Evolutionary conservation across 2,113 vertebrate species (phyloP).

Genomic region (Phoenicopterus ruber): DNA sequence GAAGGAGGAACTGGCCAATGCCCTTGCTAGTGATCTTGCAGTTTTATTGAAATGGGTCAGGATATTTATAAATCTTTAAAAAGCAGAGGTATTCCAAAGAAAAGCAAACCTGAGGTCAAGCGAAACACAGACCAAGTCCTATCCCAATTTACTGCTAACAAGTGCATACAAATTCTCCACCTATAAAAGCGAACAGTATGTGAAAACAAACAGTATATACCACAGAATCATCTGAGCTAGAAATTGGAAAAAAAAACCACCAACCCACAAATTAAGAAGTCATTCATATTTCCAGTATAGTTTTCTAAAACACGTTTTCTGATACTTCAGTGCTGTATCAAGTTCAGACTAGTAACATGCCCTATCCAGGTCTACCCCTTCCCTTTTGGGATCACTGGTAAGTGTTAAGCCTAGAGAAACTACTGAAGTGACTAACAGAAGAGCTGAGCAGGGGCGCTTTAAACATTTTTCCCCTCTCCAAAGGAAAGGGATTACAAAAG

Average conservation of each 20-base stretch:
- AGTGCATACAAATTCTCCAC: neutral
- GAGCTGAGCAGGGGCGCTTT: neutral
- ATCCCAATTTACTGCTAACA: neutral
- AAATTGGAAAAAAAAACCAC: neutral
- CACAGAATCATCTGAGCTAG: neutral
- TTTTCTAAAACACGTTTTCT: neutral
- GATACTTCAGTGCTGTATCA: neutral
- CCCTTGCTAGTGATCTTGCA: neutral
- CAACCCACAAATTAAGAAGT: neutral
- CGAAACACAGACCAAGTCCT: neutral
- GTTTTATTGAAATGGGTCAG: neutral
- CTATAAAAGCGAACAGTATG: neutral
- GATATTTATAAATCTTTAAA: neutral
- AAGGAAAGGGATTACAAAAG: neutral
- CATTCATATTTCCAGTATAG: neutral
- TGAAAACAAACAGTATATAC: neutral
- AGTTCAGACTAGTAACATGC: neutral
- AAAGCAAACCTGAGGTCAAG: neutral
- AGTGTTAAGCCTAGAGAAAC: neutral
- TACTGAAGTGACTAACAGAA: neutral
- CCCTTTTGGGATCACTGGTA: neutral
- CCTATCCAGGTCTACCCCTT: neutral
- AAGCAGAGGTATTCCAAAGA: neutral
- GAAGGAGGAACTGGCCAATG: neutral
- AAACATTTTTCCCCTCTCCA: neutral